Base-by-base conservation (phyloP, 2,797 vertebrate genomes). In the Enteromius viviparus region DNA sequence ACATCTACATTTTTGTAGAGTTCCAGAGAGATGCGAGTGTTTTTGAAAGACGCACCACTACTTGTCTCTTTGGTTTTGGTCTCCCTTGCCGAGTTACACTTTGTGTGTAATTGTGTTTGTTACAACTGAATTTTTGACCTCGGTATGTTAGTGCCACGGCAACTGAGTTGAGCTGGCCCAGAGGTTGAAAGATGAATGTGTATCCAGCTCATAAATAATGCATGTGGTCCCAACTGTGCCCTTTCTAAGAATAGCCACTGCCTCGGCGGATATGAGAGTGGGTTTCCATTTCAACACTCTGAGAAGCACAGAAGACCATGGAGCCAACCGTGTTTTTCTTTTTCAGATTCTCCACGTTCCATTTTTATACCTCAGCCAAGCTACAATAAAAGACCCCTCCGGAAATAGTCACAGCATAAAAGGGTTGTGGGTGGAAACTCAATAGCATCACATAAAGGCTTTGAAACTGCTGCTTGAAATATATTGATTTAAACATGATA, bases 181-280 rank as follows among this genome's bases (percentile, higher is more conserved):
- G 91, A 94, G 92, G 92, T 94, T 92, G 78, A 91, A 80, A 78
- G 89, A 92, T 90, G 89, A 91, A 92, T 90, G 91, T 91, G 90
- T 88, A 92, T 90, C 87, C 85, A 85, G 84, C 90, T 23, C 86
- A 93, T 94, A 89, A 93, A 94, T 94, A 92, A 93, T 94, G 93
- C 90, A 93, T 91, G 83, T 80, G 76, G 87, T 92, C 92, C 90
- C 85, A 82, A 92, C 90, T 86, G 87, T 80, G 83, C 91, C 90
- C 88, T 89, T 87, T 85, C 90, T 93, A 93, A 92, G 93, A 93
- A 94, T 93, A 93, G 86, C 78, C 58, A 83, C 89, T 87, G 91
- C 91, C 87, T 85, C 76, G 84, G 82, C 40, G 86, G 83, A 65
- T 76, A 76, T 81, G 87, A 90, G 89, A 89, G 86, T 86, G 89